These are phyloP conservation scores for Myotis daubentonii DNA, from an alignment of 2,797 vertebrate species.

Conservation along the genomic window DNA sequence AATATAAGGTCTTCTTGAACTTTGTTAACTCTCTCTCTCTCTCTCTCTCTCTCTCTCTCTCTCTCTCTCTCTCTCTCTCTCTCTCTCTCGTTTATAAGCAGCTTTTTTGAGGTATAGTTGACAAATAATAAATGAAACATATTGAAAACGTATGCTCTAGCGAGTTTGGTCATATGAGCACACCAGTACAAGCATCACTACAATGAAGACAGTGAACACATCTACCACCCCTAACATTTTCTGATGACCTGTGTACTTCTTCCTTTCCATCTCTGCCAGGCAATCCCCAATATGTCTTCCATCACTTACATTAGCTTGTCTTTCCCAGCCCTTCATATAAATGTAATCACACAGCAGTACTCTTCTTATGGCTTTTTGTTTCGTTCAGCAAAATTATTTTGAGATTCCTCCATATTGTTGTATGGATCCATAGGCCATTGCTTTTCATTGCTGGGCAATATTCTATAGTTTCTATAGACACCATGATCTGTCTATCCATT, in stretches of 20 bases:
- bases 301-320: not conserved
- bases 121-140: not conserved
- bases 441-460: not conserved
- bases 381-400: not conserved
- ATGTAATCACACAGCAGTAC: not conserved
- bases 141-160: not conserved
- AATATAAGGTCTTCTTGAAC: not conserved
- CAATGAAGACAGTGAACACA: not conserved
- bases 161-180: not conserved
- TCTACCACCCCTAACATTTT: not conserved
- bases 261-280: not conserved
- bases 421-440: not conserved
- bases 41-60: not conserved
- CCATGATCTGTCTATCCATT: not conserved
- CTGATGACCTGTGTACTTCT: not conserved
- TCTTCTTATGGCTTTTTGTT: not conserved
- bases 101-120: not conserved
- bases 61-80: not conserved
- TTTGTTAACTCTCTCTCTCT: not conserved
- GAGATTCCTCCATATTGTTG: not conserved
- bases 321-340: not conserved
- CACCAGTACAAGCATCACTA: not conserved
- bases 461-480: not conserved
- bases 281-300: not conserved
- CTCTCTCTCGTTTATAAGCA: not conserved